Base-by-base conservation (phyloP, 2,113 vertebrate species). In the Echinops telfairi region DNA sequence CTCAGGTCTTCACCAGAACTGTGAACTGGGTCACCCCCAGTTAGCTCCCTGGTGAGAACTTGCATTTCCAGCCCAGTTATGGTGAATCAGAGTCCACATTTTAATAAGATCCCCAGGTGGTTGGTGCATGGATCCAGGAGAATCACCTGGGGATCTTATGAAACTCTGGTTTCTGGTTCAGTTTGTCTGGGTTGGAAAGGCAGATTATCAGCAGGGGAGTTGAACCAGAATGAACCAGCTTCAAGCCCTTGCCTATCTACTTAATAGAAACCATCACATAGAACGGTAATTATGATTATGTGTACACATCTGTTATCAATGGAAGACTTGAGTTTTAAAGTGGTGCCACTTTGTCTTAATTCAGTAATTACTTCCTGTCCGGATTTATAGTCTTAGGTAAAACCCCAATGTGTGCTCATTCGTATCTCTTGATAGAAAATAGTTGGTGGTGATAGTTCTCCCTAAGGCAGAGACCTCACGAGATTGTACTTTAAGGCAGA, bases 311-410 rank as follows among this genome's bases (percentile, higher is more conserved):
- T 79, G 3, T 89, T 87, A 71, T 92, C 68, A 57, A 0, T 85
- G 68, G 73, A 40, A 40, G 10, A 25, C 36, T 92, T 94, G 93
- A 73, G 33, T 66, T 86, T 91, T 91, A 78, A 78, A 40, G 86
- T 40, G 14, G 31, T 62, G 68, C 62, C 92, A 4, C 3, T 9
- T 68, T 86, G 40, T 29, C 82, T 66, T 81, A 47, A 27, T 92
- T 58, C 36, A 62, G 15, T 76, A 64, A 27, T 86, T 80, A 75
- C 31, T 91, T 29, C 43, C 83, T 95, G 53, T 80, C 58, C 75
- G 73, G 83, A 83, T 36, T 38, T 33, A 38, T 38, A 75, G n/a
- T 75, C 33, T 75, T 38, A 38, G 33, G 20, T 75, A 38, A 75
- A 75, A 38, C 10, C 38, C 80, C 70, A 57, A 90, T 9, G 71